A percentile compares a stretch with the other conserved stretches of the same genome.
Evolutionary conservation across 2,113 vertebrate genomes (phyloP).

Genomic region (Myiagra hebetior): DNA sequence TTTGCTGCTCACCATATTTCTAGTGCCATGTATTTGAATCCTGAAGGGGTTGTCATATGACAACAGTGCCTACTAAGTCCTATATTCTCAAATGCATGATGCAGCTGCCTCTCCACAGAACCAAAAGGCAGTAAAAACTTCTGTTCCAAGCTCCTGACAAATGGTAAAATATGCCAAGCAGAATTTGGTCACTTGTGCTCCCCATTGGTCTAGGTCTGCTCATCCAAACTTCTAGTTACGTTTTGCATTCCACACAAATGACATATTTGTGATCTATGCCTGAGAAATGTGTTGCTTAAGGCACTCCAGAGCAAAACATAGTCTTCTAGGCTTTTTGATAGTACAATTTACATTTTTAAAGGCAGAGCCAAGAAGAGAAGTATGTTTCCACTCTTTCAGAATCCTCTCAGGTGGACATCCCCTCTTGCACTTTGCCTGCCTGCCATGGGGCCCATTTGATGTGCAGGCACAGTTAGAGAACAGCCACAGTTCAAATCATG

Average conservation of each 20-base stretch:
- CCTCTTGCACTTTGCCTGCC: background rate
- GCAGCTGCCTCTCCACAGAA: background rate
- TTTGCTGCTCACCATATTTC: background rate
- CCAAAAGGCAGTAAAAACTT: background rate
- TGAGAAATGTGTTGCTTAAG: background rate
- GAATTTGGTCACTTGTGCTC: accelerated
- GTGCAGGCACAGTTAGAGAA: background rate
- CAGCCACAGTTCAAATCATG: background rate
- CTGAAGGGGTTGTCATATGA: background rate
- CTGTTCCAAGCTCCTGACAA: background rate
- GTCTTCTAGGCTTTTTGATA: background rate
- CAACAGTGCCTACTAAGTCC: background rate
- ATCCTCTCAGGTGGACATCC: too few relatives aligned
- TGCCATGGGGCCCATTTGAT: background rate
- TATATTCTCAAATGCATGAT: background rate
- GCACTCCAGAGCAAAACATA: background rate
- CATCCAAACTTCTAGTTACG: background rate
- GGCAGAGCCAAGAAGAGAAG: background rate
- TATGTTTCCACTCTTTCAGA: background rate
- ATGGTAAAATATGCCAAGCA: background rate
- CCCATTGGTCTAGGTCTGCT: background rate
- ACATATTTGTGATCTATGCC: background rate
- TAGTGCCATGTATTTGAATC: background rate
- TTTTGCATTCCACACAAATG: background rate
- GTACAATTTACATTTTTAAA: background rate